Conservation (phyloP, 2,113 vertebrate genomes). For the Sceloporus tristichus region DNA sequence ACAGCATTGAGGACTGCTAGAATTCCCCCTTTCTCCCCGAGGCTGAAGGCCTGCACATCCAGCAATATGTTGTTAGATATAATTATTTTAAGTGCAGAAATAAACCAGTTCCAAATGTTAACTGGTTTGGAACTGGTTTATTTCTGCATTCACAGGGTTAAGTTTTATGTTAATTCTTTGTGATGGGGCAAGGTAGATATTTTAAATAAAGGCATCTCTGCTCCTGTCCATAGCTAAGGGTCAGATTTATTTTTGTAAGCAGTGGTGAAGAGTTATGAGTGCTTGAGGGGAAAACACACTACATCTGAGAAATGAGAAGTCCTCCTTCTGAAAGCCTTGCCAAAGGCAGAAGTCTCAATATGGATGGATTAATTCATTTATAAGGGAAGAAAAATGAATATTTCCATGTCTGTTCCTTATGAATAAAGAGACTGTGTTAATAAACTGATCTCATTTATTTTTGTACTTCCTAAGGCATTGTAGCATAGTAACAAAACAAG, state of each 20-base stretch:
- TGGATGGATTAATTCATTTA: not conserved
- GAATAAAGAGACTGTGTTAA: slow-evolving; percentile 2
- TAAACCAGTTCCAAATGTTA: not conserved
- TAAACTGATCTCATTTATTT: slow-evolving; percentile 48
- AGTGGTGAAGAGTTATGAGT: not conserved
- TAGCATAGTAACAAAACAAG: slow-evolving; percentile 51
- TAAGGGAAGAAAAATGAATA: not conserved
- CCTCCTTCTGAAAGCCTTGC: not conserved
- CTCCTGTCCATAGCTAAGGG: too few relatives aligned
- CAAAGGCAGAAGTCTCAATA: not conserved
- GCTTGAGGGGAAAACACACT: not conserved
- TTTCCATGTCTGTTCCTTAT: too few relatives aligned
- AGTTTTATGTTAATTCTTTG: not conserved
- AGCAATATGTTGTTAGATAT: not conserved
- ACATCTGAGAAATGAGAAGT: not conserved
- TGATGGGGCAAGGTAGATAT: not conserved
- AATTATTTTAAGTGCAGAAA: not conserved
- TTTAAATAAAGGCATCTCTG: not conserved
- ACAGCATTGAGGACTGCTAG: slow-evolving; percentile 64
- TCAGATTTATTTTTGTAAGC: not conserved
- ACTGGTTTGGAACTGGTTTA: not conserved
- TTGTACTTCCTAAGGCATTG: slow-evolving; percentile 17
- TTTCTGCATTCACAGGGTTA: not conserved
- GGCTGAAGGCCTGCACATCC: not conserved
- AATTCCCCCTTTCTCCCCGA: too few relatives aligned